These are phyloP conservation scores for Coracopsis vasa DNA, from an alignment of 2,113 vertebrate species.

Conservation along the genomic window DNA sequence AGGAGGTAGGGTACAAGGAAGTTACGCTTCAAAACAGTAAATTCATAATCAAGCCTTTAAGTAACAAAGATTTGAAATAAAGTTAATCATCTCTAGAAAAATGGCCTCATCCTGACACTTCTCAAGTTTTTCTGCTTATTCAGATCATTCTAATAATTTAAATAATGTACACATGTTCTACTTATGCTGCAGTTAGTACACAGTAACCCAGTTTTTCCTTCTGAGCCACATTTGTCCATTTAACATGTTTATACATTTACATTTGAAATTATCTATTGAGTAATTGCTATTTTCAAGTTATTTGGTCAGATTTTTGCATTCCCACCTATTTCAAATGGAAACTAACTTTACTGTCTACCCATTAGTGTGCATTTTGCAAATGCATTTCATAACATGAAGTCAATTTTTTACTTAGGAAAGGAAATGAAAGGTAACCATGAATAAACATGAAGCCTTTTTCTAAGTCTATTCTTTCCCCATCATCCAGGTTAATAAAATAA, in stretches of 20 bases:
- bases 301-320: not conserved
- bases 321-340: not conserved
- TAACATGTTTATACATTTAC: not conserved
- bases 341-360: not conserved
- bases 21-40: not conserved
- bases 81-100: not conserved
- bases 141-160: not conserved
- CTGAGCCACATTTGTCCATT: not conserved
- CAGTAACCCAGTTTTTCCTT: not conserved
- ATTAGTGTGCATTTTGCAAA: not conserved
- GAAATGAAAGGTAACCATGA: not conserved
- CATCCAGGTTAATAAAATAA: not conserved
- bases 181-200: not conserved
- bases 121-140: not conserved
- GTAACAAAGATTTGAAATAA: not conserved
- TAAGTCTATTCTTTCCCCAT: not conserved
- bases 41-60: not conserved
- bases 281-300: not conserved
- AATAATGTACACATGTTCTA: not conserved
- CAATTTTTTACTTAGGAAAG: not conserved
- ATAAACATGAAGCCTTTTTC: not conserved
- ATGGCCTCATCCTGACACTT: not conserved
- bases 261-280: not conserved
- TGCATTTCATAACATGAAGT: not conserved
- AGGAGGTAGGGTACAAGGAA: not conserved